Evolutionary conservation across 1,140 invertebrate species (phyloP).

Genomic region (Chironomus striatipennis): DNA sequence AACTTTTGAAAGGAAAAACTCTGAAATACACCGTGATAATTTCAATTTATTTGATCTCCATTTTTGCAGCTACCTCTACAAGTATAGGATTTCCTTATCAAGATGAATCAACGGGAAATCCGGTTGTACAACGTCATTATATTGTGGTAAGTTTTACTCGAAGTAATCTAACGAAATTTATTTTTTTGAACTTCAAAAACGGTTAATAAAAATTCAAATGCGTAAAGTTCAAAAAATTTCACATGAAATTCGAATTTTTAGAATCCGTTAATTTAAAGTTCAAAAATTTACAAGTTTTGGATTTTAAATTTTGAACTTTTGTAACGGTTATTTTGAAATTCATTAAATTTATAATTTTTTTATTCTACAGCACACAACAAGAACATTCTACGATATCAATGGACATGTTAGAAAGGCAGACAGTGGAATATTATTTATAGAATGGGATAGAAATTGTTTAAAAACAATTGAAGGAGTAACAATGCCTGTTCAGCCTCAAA

Average conservation of each 20-base stretch:
- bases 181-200: no score
- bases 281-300: no score
- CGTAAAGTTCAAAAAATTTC: no score
- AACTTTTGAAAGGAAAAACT: slow-evolving; percentile 26
- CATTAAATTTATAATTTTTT: slow-evolving; percentile 27
- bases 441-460: slow-evolving; percentile 45
- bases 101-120: slow-evolving; percentile 31
- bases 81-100: slow-evolving; percentile 48
- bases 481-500: slow-evolving; percentile 35
- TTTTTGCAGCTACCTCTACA: slow-evolving; percentile 34
- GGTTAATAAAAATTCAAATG: no score
- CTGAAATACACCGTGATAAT: slow-evolving; percentile 26
- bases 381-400: slow-evolving; percentile 42
- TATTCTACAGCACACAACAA: slow-evolving; percentile 44
- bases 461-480: slow-evolving; percentile 39
- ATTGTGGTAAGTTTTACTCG: slow-evolving; percentile 37
- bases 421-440: slow-evolving; percentile 48
- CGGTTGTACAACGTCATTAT: slow-evolving; percentile 41
- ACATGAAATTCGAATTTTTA: no score
- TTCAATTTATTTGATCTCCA: slow-evolving; percentile 30
- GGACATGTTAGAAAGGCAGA: slow-evolving; percentile 39
- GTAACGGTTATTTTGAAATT: no score
- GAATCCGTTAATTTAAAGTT: no score
- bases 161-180: no score
- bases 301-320: no score